Percentiles rank a stretch among this genome's conserved stretches.
phyloP scores from a whole-genome alignment of 1,140 invertebrate species.

The Papilio helenus region DNA sequence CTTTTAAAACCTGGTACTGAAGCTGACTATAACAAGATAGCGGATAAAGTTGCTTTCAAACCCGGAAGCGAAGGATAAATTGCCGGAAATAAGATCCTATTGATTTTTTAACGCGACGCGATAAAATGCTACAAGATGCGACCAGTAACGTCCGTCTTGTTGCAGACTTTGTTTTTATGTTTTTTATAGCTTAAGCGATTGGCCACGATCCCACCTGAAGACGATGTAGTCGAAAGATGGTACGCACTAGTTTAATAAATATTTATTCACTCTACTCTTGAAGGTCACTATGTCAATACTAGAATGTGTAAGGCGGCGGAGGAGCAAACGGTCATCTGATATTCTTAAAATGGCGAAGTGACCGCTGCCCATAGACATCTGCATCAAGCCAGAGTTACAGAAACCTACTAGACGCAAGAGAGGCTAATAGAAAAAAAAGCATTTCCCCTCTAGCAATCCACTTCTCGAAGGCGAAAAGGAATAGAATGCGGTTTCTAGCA shows the following conservation, averaged over 20 bases:
- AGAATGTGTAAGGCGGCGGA: neutral
- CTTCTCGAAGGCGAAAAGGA: neutral
- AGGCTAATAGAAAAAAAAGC: neutral
- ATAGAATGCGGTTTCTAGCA: too few species aligned
- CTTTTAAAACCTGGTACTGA: constrained; percentile 10
- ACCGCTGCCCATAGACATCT: neutral
- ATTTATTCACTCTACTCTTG: too few species aligned
- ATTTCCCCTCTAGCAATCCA: neutral
- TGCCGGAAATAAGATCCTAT: neutral
- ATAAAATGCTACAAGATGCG: neutral
- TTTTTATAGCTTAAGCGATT: too few species aligned
- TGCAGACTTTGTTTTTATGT: neutral
- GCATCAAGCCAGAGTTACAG: neutral
- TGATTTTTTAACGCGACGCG: neutral
- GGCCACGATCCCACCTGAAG: too few species aligned
- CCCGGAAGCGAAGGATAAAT: constrained; percentile 2
- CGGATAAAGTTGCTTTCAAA: neutral
- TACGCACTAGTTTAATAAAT: too few species aligned
- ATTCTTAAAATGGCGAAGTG: neutral
- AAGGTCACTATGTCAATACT: too few species aligned
- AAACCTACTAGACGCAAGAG: too few species aligned
- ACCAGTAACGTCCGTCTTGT: neutral
- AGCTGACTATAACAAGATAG: neutral
- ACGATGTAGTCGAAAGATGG: too few species aligned
- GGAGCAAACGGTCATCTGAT: neutral